A percentile compares a stretch with the other conserved stretches of the same genome.
These are phyloP conservation scores for Maniola jurtina DNA, from an alignment of 1,140 invertebrate species.

Conservation along the genomic window DNA sequence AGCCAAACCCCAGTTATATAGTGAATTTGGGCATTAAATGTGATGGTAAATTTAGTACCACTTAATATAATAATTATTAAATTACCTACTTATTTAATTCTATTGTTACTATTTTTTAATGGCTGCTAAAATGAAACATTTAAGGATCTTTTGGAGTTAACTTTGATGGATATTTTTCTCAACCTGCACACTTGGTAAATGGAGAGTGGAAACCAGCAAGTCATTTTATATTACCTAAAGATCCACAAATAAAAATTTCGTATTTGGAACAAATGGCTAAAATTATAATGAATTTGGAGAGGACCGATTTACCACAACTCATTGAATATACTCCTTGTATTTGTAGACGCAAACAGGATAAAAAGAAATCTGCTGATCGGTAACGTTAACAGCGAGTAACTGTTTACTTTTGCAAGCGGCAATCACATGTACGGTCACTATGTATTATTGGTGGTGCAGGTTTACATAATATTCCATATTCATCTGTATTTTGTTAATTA, in stretches of 20 bases:
- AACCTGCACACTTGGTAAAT: constrained; percentile 64
- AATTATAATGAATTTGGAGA: constrained; percentile 43
- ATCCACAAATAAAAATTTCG: constrained; percentile 50
- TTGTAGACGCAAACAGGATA: constrained; percentile 27
- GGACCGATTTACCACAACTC: constrained; percentile 49
- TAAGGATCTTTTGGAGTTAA: constrained; percentile 73
- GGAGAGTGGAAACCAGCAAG: constrained; percentile 63
- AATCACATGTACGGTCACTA: too few relatives aligned
- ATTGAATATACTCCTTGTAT: constrained; percentile 32
- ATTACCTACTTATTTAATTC: constrained; percentile 1
- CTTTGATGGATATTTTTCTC: constrained; percentile 73
- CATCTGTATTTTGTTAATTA: too few relatives aligned
- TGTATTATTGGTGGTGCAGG: too few relatives aligned
- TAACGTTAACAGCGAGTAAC: too few relatives aligned
- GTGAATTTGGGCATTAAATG: constrained; percentile 71
- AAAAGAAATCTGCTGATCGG: neutral
- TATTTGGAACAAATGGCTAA: constrained; percentile 62
- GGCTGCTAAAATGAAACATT: constrained; percentile 14
- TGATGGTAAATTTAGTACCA: constrained; percentile 53
- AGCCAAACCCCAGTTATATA: constrained; percentile 52
- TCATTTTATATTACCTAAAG: constrained; percentile 59
- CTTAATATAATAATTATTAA: constrained; percentile 12
- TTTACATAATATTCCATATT: neutral
- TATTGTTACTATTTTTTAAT: constrained; percentile 1
- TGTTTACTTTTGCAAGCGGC: too few relatives aligned